These are phyloP conservation scores for Stenchaetothrips biformis DNA, from an alignment of 2,888 invertebrate species.

Conservation along the genomic window DNA sequence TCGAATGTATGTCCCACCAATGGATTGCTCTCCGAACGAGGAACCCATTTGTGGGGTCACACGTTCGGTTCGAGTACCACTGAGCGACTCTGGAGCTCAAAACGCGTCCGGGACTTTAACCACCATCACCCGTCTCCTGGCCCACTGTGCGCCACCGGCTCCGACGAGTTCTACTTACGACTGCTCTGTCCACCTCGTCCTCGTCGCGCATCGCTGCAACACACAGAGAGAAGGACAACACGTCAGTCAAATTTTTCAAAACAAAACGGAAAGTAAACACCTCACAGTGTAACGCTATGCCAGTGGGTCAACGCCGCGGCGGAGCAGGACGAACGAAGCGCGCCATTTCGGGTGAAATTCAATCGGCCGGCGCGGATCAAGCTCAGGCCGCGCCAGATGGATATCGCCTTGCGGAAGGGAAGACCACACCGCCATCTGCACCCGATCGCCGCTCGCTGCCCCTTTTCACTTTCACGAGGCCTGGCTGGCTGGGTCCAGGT, in stretches of 20 bases:
- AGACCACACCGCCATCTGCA: not conserved
- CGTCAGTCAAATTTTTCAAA: not conserved
- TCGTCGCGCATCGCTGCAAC: slow-evolving; percentile 45
- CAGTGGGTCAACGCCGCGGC: not conserved
- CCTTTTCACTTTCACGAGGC: too few relatives aligned
- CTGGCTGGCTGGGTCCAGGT: not conserved
- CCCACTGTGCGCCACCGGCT: too few relatives aligned
- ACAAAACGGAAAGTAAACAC: slow-evolving; percentile 8
- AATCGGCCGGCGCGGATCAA: not conserved
- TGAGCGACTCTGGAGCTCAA: too few relatives aligned
- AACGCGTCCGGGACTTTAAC: too few relatives aligned
- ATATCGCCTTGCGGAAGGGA: not conserved
- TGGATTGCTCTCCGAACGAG: too few relatives aligned
- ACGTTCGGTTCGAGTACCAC: too few relatives aligned
- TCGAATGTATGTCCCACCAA: too few relatives aligned
- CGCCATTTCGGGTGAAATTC: not conserved
- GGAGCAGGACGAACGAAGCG: not conserved
- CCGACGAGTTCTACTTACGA: slow-evolving; percentile 32
- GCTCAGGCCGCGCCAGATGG: not conserved
- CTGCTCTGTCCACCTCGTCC: slow-evolving; percentile 47
- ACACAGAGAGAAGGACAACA: slow-evolving; percentile 30
- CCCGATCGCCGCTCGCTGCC: too few relatives aligned
- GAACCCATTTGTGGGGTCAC: too few relatives aligned
- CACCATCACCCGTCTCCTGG: too few relatives aligned
- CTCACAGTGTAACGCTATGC: slow-evolving; percentile 6